Base-by-base conservation (phyloP, 2,888 invertebrate genomes). In the Cataglyphis albicans region DNA sequence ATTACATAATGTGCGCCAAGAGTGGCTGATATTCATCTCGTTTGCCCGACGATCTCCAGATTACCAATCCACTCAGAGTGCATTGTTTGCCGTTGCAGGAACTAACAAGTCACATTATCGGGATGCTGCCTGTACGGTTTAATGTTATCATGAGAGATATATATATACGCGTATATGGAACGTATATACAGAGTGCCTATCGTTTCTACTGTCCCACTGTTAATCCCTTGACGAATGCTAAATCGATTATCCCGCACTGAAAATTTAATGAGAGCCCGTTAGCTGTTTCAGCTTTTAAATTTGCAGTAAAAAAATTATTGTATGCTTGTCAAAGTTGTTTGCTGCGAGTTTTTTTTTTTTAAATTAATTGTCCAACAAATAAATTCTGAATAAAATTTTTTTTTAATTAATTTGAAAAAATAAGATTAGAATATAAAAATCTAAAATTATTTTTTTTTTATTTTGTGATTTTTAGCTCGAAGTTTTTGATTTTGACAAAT, bases 1-100 rank as follows among this genome's bases (percentile, higher is more conserved):
- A 41, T 82, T 82, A 68, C 84, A 73, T 73, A 68, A 83, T 67
- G 63, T 38, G 64, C 52, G 48, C 29, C 75, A 64, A 55, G 68
- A 74, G 48, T 52, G 48, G 70, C 74, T 82, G 48, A 82, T 82
- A 78, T 81, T 67, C 83, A 78, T 65, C 59, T 70, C 84, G 68
- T 70, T 73, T 63, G 57, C 67, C 25, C 61, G 48, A 35, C 78
- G 61, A 84, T 75, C 73, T 70, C 55, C 74, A 70, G 67, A 81
- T 74, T 84, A 64, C 81, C 84, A 85, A 81, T 81, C 78, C 84
- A 67, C 73, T 84, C 57, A 63, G 72, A n/a, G 68, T 41, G 84
- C 44, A 67, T 65, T 78, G 61, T 82, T 83, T 74, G 73, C 65
- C 29, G 70, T 21, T 59, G 32, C 70, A 59, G 59, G 44, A 78